Conservation (phyloP, 2,888 invertebrate genomes). For the Venusia cambrica region DNA sequence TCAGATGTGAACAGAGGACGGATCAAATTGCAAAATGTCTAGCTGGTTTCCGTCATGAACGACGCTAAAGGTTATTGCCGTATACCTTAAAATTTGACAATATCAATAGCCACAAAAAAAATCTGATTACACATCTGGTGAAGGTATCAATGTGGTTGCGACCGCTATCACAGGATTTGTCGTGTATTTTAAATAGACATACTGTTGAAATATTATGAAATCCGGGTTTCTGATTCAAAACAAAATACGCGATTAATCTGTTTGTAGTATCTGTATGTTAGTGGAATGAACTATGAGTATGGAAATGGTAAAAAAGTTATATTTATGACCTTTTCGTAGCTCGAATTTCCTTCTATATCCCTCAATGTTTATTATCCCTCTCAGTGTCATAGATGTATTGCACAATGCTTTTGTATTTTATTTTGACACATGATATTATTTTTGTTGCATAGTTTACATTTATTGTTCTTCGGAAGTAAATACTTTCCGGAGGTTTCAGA, state of each 20-base stretch:
- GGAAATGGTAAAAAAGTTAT: slow-evolving; percentile 16
- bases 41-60: too few relatives aligned
- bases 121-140: slow-evolving; percentile 11
- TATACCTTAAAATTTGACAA: too few relatives aligned
- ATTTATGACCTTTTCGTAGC: slow-evolving; percentile 23
- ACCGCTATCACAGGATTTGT: slow-evolving; percentile 14
- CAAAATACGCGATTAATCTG: slow-evolving; percentile 22
- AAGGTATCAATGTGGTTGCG: slow-evolving; percentile 20
- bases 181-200: slow-evolving; percentile 18
- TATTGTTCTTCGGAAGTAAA: too few relatives aligned
- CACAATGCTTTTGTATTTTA: slow-evolving; percentile 21
- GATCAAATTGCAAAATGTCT: too few relatives aligned
- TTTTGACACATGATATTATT: slow-evolving; percentile 6
- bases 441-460: slow-evolving; percentile 5
- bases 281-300: slow-evolving; percentile 16
- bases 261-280: slow-evolving; percentile 17
- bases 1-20: too few relatives aligned
- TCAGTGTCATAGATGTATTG: slow-evolving; percentile 23
- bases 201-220: slow-evolving; percentile 8
- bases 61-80: too few relatives aligned
- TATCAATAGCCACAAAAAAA: slow-evolving; percentile 2
- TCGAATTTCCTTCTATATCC: slow-evolving; percentile 19
- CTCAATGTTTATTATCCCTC: slow-evolving; percentile 22
- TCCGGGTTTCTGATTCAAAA: slow-evolving; percentile 3
- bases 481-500: too few relatives aligned